Conservation (phyloP, 2,888 invertebrate genomes). For the Tricholauxania praeusta region DNA sequence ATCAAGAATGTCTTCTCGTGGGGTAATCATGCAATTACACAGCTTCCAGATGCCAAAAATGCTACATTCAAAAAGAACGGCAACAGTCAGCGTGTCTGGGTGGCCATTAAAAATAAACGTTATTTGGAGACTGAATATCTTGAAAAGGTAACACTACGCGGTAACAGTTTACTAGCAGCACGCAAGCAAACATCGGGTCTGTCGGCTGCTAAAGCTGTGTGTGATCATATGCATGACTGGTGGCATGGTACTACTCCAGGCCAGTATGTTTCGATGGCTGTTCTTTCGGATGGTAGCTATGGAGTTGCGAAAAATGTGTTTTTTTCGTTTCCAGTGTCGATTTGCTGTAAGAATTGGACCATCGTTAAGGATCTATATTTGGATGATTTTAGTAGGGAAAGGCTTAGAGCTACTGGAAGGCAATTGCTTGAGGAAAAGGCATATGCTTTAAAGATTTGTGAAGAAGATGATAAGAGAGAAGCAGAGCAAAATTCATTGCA, state of each 20-base stretch:
- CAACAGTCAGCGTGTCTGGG: slow-evolving; percentile 72
- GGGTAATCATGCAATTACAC: slow-evolving; percentile 98
- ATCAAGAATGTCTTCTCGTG: slow-evolving; percentile 94
- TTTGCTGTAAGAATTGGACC: slow-evolving; percentile 80
- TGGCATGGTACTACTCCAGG: slow-evolving; percentile 83
- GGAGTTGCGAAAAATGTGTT: slow-evolving; percentile 88
- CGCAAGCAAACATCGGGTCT: slow-evolving; percentile 97
- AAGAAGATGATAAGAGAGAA: too few relatives aligned
- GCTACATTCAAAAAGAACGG: slow-evolving; percentile 73
- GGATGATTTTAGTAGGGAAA: slow-evolving; percentile 83
- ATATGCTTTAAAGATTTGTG: slow-evolving; percentile 71
- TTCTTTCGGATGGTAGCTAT: slow-evolving; percentile 93
- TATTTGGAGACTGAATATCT: slow-evolving; percentile 86
- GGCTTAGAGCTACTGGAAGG: slow-evolving; percentile 85
- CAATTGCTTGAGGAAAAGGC: slow-evolving; percentile 87
- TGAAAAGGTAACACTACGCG: slow-evolving; percentile 91
- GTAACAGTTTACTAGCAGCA: slow-evolving; percentile 94
- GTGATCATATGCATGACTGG: slow-evolving; percentile 96
- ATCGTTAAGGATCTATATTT: slow-evolving; percentile 87
- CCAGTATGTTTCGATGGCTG: slow-evolving; percentile 92
- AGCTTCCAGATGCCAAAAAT: slow-evolving; percentile 91
- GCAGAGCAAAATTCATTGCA: too few relatives aligned
- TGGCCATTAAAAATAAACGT: slow-evolving; percentile 81
- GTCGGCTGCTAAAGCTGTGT: slow-evolving; percentile 97
- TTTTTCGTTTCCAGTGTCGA: slow-evolving; percentile 92